A percentile compares a stretch with the other conserved stretches of the same genome.
Conservation (phyloP, 2,888 invertebrate genomes). For the Cremastobaeus sp. region DNA sequence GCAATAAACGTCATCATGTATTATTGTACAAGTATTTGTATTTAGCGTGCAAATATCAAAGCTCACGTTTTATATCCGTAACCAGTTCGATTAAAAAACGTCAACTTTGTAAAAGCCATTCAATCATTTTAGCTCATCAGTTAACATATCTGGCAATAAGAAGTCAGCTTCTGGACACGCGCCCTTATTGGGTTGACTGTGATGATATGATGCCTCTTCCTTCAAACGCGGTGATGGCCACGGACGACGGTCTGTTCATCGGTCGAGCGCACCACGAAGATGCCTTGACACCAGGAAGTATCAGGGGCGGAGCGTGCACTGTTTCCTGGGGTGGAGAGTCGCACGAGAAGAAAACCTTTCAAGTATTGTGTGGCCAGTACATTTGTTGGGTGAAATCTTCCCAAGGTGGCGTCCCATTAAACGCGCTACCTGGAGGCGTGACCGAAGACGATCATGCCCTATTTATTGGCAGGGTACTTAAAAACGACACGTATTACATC, state of each 20-base stretch:
- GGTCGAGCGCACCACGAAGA: constrained; percentile 66
- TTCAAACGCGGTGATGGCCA: constrained; percentile 64
- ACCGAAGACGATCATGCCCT: constrained; percentile 69
- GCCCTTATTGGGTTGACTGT: constrained; percentile 67
- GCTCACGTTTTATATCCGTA: too few species aligned
- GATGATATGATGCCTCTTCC: constrained; percentile 65
- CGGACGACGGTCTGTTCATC: constrained; percentile 67
- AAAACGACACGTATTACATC: constrained; percentile 67
- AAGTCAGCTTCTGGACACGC: constrained; percentile 66
- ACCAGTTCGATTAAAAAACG: too few species aligned
- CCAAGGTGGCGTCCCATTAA: constrained; percentile 70
- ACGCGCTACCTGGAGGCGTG: constrained; percentile 72
- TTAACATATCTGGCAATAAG: constrained; percentile 64
- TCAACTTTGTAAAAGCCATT: too few species aligned
- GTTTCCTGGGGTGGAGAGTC: constrained; percentile 66
- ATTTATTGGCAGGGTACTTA: constrained; percentile 70
- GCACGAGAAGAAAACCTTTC: constrained; percentile 65
- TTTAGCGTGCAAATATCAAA: too few species aligned
- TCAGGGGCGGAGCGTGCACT: constrained; percentile 61
- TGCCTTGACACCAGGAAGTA: constrained; percentile 66
- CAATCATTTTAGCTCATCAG: constrained; percentile 58
- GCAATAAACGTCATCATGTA: too few species aligned
- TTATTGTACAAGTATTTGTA: too few species aligned
- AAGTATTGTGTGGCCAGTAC: constrained; percentile 69
- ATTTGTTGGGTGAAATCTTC: constrained; percentile 70